Percentiles rank a stretch among this genome's conserved stretches.
These are phyloP conservation scores for Eubucco bourcierii DNA, from an alignment of 2,113 vertebrate species.

Conservation along the genomic window DNA sequence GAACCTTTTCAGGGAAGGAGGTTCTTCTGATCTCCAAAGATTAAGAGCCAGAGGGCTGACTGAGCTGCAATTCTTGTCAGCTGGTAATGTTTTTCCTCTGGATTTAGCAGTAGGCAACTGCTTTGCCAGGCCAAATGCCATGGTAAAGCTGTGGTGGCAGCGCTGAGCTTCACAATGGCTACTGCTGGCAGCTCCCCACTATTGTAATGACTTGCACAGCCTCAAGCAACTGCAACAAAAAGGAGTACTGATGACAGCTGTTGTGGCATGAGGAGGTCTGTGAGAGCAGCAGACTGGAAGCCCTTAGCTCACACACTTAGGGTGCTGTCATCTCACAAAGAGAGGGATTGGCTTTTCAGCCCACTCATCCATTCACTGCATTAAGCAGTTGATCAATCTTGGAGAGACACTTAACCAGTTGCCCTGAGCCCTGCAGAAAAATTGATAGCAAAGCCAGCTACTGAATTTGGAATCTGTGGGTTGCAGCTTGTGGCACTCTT, in stretches of 20 bases:
- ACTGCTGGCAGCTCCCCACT: neutral
- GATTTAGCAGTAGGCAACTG: neutral
- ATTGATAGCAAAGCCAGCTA: neutral
- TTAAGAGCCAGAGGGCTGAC: neutral
- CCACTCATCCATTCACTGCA: neutral
- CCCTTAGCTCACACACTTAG: neutral
- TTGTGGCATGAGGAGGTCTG: neutral
- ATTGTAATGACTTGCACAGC: neutral
- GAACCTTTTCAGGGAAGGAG: no score
- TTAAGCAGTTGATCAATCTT: neutral
- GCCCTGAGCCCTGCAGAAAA: neutral
- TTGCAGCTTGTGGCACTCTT: neutral
- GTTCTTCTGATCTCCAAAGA: no score
- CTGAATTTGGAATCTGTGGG: neutral
- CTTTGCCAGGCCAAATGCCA: neutral
- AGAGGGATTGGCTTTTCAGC: neutral
- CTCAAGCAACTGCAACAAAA: neutral
- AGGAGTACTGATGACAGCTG: neutral
- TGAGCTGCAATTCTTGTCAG: neutral
- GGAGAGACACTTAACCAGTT: neutral
- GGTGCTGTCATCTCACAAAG: neutral
- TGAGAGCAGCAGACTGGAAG: neutral
- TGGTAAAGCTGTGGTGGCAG: neutral
- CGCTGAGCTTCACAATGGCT: neutral
- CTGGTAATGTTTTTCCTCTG: neutral